These are phyloP conservation scores for Pterocles gutturalis DNA, from an alignment of 2,113 vertebrate genomes.

Conservation along the genomic window DNA sequence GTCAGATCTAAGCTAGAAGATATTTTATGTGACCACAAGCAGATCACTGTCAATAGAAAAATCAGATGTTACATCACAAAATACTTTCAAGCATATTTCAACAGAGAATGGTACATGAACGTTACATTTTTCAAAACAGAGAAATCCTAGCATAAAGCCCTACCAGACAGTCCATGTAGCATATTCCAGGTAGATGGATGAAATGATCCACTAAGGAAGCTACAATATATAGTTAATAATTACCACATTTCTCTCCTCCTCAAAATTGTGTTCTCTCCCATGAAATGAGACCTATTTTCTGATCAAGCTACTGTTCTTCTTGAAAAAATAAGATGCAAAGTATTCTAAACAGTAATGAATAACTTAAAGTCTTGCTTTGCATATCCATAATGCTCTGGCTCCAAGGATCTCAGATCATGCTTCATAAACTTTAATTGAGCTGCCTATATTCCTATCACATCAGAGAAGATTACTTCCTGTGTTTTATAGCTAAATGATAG, in stretches of 20 bases:
- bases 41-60: slow-evolving; percentile 2
- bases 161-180: not conserved
- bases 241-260: not conserved
- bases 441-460: slow-evolving; percentile 6
- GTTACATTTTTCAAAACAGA: not conserved
- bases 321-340: not conserved
- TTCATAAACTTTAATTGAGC: slow-evolving; percentile 58
- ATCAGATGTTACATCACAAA: not conserved
- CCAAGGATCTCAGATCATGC: not conserved
- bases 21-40: slow-evolving; percentile 17
- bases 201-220: not conserved
- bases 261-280: not conserved
- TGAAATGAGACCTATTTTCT: not conserved
- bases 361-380: slow-evolving; percentile 14
- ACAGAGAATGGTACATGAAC: not conserved
- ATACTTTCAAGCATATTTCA: not conserved
- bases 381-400: not conserved
- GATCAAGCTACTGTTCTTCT: not conserved
- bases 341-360: not conserved
- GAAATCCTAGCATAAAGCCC: not conserved
- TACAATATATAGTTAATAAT: not conserved
- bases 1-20: slow-evolving; percentile 33
- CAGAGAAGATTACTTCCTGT: slow-evolving; percentile 24
- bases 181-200: not conserved
- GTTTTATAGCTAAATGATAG: slow-evolving; percentile 24